Percentiles rank a stretch among this genome's conserved stretches.
phyloP scores from a whole-genome alignment of 64 coral and sea anemone genomes.

The Montipora cactus region DNA sequence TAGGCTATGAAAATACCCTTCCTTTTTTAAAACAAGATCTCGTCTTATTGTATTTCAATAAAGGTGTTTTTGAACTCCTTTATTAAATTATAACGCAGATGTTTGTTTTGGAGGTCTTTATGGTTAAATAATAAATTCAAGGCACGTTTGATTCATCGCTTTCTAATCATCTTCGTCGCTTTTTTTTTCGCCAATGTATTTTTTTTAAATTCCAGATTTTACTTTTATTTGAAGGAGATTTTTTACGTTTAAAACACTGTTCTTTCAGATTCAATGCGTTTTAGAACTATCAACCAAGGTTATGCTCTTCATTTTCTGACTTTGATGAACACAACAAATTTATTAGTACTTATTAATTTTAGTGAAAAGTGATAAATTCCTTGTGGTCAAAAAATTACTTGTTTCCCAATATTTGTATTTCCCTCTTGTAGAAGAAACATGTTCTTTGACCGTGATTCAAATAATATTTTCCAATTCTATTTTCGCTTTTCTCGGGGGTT shows the following conservation, averaged over 20 bases:
- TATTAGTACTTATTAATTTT: no score
- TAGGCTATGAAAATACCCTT: no score
- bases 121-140: not conserved
- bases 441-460: not conserved
- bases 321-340: not conserved
- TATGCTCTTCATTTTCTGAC: not conserved
- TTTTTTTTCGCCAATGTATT: not conserved
- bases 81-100: not conserved
- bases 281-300: not conserved
- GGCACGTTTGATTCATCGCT: not conserved
- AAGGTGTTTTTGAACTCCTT: not conserved
- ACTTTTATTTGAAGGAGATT: no score
- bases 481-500: not conserved
- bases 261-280: no score
- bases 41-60: not conserved
- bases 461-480: not conserved
- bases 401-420: constrained; percentile 8
- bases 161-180: not conserved
- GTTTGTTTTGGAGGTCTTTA: not conserved
- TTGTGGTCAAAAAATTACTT: no score
- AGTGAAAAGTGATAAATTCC: no score
- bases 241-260: no score
- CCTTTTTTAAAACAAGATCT: not conserved
- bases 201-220: not conserved
- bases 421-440: not conserved